Base-by-base conservation (phyloP, 2,113 vertebrate species). In the Solenodon paradoxus region DNA sequence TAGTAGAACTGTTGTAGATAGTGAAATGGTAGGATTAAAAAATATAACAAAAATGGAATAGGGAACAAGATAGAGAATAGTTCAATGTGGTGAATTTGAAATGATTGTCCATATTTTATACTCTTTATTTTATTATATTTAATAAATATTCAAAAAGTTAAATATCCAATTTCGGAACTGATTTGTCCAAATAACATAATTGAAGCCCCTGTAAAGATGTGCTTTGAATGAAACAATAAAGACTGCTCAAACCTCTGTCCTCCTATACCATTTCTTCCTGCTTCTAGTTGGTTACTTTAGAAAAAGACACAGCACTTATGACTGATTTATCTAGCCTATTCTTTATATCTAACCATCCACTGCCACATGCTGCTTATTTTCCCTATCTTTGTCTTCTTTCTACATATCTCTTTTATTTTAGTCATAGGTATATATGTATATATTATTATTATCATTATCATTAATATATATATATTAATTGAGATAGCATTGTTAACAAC, bases 181-280 rank as follows among this genome's bases (percentile, higher is more conserved):
- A 69, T 61, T 53, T 69, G 5, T 63, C 55, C 68, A 72, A 77
- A 61, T 40, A 20, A 49, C 63, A 13, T 5, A 86, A 78, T 5
- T 22, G 38, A 77, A 12, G 0, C 0, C 8, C 2, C 3, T 57
- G 6, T 55, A 19, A 79, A 57, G 11, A 61, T 2, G 10, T 45
- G 11, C 84, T 64, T 64, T 26, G 83, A 32, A 92, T 16, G 19
- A 3, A 49, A 59, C 12, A 8, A 45, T 28, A n/a, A 55, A 63
- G 75, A 17, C 8, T 49, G 8, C 3, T 20, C n/a, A 57, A 16
- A 4, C 57, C 6, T 84, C n/a, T 22, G 2, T 51, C 4, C 7
- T 49, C 20, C 74, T 40, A 2, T 7, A 30, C 11, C 5, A 11
- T 32, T 32, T 1, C 10, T 42, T 35, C 13, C 20, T 85, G 38